Evolutionary conservation across 2,113 vertebrate genomes (phyloP).

Genomic region (Prionailurus bengalensis): DNA sequence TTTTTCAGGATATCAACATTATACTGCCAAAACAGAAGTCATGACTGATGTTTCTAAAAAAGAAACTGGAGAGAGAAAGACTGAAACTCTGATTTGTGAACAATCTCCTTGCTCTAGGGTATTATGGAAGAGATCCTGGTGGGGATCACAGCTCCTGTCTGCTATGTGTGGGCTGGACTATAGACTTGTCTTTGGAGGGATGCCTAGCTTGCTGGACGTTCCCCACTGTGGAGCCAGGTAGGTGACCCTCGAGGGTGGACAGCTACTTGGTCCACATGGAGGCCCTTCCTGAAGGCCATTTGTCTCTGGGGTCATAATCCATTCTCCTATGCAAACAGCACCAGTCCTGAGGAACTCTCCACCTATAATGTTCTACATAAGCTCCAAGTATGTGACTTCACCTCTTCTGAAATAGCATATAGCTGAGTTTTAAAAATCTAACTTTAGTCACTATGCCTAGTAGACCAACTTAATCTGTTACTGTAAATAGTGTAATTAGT

Average conservation of each 20-base stretch:
- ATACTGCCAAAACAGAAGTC: neutral
- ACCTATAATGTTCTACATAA: neutral
- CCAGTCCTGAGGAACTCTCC: neutral
- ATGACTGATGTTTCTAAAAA: neutral
- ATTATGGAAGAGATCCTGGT: neutral
- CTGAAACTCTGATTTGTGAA: neutral
- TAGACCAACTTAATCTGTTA: neutral
- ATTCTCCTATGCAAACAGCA: neutral
- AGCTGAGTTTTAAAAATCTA: neutral
- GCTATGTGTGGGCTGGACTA: neutral
- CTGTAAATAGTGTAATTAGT: neutral
- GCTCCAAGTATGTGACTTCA: neutral
- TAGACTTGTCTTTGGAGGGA: neutral
- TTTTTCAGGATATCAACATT: neutral
- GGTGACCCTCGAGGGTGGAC: neutral
- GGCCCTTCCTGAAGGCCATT: neutral
- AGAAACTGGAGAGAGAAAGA: neutral
- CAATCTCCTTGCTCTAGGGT: neutral
- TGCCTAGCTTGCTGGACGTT: neutral
- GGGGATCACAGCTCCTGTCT: neutral
- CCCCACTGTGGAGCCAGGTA: neutral
- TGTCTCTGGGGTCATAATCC: neutral
- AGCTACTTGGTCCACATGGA: neutral
- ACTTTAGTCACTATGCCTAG: neutral
- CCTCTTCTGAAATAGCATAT: neutral